A percentile compares a stretch with the other conserved stretches of the same genome.
phyloP scores from a whole-genome alignment of 2,797 vertebrate genomes.

The Australoheros facetus region DNA sequence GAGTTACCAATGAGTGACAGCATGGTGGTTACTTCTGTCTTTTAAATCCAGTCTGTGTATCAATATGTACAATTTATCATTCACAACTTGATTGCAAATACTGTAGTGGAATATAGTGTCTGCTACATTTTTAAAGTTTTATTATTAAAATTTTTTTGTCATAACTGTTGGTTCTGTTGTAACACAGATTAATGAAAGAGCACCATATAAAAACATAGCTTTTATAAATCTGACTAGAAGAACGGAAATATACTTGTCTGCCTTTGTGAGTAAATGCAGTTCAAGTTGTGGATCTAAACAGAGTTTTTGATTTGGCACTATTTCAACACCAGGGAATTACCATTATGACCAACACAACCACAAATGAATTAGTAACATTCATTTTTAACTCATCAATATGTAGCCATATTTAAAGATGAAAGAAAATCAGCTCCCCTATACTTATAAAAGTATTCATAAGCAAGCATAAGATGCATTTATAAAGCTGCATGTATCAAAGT shows the following conservation, averaged over 20 bases:
- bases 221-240: background rate
- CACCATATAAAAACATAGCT: accelerated
- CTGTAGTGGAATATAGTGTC: background rate
- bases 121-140: accelerated
- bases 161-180: background rate
- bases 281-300: background rate
- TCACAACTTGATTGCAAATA: background rate
- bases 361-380: background rate
- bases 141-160: accelerated
- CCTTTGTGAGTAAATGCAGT: too few relatives aligned
- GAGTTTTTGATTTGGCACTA: background rate
- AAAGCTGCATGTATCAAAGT: background rate
- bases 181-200: background rate
- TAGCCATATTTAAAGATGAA: background rate
- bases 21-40: background rate
- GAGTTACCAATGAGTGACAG: background rate
- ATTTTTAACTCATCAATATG: background rate
- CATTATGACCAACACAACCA: background rate
- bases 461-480: background rate
- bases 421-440: background rate
- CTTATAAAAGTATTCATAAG: accelerated
- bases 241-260: too few relatives aligned
- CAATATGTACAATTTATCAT: background rate
- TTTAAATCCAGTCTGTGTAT: background rate
- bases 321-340: background rate